Evolutionary conservation across 2,888 invertebrate genomes (phyloP).

Genomic region (Drepana falcataria): DNA sequence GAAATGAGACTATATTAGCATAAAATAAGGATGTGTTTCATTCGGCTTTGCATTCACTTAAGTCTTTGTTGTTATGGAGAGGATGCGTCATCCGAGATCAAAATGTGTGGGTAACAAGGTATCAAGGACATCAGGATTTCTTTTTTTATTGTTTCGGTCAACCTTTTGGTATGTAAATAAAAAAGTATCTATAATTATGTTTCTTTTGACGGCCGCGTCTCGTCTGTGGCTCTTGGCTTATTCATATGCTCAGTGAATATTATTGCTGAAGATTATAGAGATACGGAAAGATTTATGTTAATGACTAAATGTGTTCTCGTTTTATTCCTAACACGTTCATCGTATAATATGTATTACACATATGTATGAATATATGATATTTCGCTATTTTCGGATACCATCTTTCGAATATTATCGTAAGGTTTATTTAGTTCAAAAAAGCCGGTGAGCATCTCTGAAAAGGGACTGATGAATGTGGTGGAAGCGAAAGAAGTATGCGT

Average conservation of each 20-base stretch:
- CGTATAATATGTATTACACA: no score
- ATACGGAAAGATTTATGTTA: background rate
- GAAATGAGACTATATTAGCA: constrained; percentile 16
- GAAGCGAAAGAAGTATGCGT: no score
- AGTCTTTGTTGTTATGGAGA: constrained; percentile 20
- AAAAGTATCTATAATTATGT: constrained; percentile 37
- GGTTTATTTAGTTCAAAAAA: no score
- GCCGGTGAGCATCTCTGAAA: no score
- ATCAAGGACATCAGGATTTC: constrained; percentile 59
- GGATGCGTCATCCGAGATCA: constrained; percentile 57
- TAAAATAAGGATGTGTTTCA: constrained; percentile 19
- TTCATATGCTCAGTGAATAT: background rate
- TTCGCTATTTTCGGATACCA: no score
- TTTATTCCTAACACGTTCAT: no score
- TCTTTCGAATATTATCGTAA: no score
- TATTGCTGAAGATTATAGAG: background rate
- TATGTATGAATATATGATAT: no score
- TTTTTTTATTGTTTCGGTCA: constrained; percentile 41
- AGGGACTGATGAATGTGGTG: no score
- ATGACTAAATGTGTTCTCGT: background rate
- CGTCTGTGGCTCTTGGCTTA: constrained; percentile 9
- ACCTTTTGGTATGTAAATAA: constrained; percentile 56
- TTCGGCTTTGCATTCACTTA: constrained; percentile 5
- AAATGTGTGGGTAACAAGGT: constrained; percentile 60
- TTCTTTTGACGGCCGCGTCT: constrained; percentile 18